These are phyloP conservation scores for Eristalis intricaria DNA, from an alignment of 2,888 invertebrate genomes.

Conservation along the genomic window DNA sequence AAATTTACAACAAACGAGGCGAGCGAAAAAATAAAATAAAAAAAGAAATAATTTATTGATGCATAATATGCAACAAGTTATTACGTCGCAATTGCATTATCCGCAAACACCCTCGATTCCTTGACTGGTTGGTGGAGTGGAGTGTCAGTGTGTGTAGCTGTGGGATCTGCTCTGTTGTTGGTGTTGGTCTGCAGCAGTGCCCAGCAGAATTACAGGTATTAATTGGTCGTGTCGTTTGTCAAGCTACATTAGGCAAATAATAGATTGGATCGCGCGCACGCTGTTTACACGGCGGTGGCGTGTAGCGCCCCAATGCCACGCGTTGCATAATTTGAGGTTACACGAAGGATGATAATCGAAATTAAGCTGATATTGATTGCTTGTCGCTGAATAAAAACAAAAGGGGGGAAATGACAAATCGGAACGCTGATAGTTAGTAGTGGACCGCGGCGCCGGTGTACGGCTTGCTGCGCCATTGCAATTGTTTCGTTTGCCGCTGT, in stretches of 20 bases:
- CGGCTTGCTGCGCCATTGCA: neutral
- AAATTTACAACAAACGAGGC: conserved; percentile 1
- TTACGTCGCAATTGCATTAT: conserved; percentile 32
- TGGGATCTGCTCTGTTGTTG: too few species aligned
- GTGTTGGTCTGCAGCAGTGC: neutral
- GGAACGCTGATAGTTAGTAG: neutral
- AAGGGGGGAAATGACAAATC: neutral
- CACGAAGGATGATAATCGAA: conserved; percentile 31
- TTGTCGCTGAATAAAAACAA: neutral
- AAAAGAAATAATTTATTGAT: conserved; percentile 40
- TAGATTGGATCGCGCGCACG: conserved; percentile 15
- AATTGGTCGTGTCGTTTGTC: conserved; percentile 45
- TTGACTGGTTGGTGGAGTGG: neutral
- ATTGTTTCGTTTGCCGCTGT: neutral
- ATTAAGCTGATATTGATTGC: conserved; percentile 20
- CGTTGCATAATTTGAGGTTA: conserved; percentile 51
- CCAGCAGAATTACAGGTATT: conserved; percentile 29
- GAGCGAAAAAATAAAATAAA: neutral
- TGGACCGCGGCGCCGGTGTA: too few species aligned
- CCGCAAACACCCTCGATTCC: neutral
- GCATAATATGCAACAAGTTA: conserved; percentile 50
- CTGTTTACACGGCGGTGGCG: neutral
- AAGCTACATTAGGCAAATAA: conserved; percentile 36
- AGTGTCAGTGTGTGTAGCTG: neutral
- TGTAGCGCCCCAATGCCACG: conserved; percentile 31